Percentiles rank a stretch among this genome's conserved stretches.
phyloP scores from a whole-genome alignment of 2,113 vertebrate species.

The Oreochromis aureus region DNA sequence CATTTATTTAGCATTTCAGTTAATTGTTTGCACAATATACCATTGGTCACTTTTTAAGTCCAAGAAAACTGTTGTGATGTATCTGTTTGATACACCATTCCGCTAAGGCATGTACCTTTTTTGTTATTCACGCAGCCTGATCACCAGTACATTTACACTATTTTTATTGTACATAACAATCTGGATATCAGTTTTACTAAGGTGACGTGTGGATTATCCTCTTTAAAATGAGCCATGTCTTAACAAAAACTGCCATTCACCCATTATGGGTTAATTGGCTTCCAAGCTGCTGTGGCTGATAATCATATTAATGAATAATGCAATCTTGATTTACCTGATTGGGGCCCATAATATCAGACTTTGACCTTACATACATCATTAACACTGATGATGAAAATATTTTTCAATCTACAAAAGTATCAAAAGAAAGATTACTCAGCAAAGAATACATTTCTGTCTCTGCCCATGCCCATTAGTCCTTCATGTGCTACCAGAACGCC shows the following conservation, averaged over 20 bases:
- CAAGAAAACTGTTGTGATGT: neutral
- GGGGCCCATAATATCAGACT: neutral
- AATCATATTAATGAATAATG: neutral
- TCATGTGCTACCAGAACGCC: neutral
- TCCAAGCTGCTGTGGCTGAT: neutral
- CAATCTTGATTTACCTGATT: neutral
- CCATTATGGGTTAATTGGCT: neutral
- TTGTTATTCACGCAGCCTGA: too few relatives aligned
- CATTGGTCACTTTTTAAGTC: too few relatives aligned
- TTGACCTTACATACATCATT: neutral
- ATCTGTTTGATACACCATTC: too few relatives aligned
- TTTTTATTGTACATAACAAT: too few relatives aligned
- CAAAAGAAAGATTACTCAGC: neutral
- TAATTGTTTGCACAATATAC: neutral
- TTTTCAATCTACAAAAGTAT: neutral
- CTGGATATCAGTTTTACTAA: too few relatives aligned
- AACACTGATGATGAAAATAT: neutral
- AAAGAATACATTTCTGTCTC: neutral
- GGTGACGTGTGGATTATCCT: too few relatives aligned
- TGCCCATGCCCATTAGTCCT: neutral
- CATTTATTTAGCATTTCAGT: neutral
- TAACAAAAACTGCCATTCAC: neutral
- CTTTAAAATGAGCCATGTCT: neutral
- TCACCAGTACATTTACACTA: too few relatives aligned
- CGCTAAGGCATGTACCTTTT: too few relatives aligned